These are phyloP conservation scores for Erebia aethiops DNA, from an alignment of 2,888 invertebrate genomes.

Conservation along the genomic window DNA sequence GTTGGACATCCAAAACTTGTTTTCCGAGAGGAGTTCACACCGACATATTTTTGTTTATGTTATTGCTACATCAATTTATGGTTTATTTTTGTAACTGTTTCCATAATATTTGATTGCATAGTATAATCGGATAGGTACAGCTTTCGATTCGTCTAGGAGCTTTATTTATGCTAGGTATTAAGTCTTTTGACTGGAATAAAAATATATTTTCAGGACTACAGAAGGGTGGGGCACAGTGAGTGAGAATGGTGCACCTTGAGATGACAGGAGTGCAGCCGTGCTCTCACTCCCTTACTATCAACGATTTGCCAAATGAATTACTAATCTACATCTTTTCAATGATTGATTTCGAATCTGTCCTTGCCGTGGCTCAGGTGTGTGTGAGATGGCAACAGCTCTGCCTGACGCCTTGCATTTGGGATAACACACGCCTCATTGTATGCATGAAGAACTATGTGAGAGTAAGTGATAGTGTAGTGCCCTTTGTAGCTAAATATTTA, in stretches of 20 bases:
- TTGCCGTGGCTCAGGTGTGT: constrained; percentile 76
- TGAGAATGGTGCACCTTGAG: constrained; percentile 77
- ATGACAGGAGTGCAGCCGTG: constrained; percentile 65
- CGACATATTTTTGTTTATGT: constrained; percentile 22
- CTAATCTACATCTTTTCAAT: constrained; percentile 80
- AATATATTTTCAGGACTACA: constrained; percentile 57
- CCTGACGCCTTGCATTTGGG: constrained; percentile 78
- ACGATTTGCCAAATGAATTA: constrained; percentile 80
- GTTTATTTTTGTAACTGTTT: constrained; percentile 7
- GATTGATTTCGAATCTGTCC: constrained; percentile 78
- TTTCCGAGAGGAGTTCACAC: constrained; percentile 18
- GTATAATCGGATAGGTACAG: not conserved
- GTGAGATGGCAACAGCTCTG: constrained; percentile 78
- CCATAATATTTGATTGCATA: constrained; percentile 1
- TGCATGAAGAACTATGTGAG: constrained; percentile 81
- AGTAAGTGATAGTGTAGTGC: constrained; percentile 78
- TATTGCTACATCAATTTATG: constrained; percentile 14
- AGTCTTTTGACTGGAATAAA: constrained; percentile 4
- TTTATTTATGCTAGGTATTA: not conserved
- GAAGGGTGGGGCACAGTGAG: constrained; percentile 49
- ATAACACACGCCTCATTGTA: constrained; percentile 77
- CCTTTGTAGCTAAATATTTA: constrained; percentile 78
- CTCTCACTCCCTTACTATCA: constrained; percentile 65
- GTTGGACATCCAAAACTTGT: constrained; percentile 45
- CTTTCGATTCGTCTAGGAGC: not conserved